These are phyloP conservation scores for Peromyscus polionotus DNA, from an alignment of 2,113 vertebrate genomes.

Conservation along the genomic window DNA sequence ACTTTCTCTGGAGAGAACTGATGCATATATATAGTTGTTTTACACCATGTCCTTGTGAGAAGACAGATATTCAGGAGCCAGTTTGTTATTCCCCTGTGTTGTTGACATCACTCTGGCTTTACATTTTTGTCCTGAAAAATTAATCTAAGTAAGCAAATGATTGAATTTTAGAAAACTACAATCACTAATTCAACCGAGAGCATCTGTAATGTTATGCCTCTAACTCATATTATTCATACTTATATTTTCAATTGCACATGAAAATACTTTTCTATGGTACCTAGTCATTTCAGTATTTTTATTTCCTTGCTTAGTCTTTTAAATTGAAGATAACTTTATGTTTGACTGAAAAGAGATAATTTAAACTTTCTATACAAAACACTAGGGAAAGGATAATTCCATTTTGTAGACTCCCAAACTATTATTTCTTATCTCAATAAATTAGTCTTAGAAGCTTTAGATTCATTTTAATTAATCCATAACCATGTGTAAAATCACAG, in stretches of 20 bases:
- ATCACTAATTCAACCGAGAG: background rate
- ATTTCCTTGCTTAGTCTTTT: conserved; percentile 46
- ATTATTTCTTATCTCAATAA: conserved; percentile 71
- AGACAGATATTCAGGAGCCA: background rate
- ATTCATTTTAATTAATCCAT: conserved; percentile 79
- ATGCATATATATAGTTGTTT: background rate
- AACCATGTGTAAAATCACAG: conserved; percentile 52
- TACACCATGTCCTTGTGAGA: background rate
- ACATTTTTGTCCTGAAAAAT: conserved; percentile 20
- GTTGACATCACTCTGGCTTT: background rate
- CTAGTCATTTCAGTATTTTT: conserved; percentile 9
- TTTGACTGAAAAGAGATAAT: conserved; percentile 60
- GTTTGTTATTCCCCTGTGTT: background rate
- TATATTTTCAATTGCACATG: conserved; percentile 61
- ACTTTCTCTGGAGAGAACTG: background rate
- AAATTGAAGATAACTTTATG: conserved; percentile 58
- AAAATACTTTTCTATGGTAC: conserved; percentile 48
- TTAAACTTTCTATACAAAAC: conserved; percentile 67
- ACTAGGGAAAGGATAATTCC: conserved; percentile 54
- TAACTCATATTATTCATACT: conserved; percentile 57
- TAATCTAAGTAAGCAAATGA: conserved; percentile 28
- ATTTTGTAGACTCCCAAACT: conserved; percentile 54
- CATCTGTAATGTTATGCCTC: conserved; percentile 24
- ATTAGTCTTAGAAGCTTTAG: conserved; percentile 67
- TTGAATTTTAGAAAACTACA: conserved; percentile 23